Percentiles rank a stretch among this genome's conserved stretches.
Conservation (phyloP, 2,888 invertebrate species). For the Eumacrocentrus americanus region DNA sequence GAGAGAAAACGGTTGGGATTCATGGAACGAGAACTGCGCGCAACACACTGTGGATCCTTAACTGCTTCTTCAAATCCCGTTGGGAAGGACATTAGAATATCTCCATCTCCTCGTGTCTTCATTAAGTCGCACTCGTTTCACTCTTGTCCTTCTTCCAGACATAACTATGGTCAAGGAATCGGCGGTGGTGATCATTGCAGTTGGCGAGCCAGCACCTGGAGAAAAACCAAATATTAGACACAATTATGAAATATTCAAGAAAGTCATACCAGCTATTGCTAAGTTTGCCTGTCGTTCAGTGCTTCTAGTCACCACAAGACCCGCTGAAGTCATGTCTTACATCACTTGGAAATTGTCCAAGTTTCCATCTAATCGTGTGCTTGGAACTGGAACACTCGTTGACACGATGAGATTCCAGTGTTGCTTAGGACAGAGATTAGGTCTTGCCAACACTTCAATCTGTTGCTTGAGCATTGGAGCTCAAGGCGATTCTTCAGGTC, state of each 20-base stretch:
- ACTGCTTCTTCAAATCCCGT: constrained; percentile 31
- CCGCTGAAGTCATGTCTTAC: constrained; percentile 66
- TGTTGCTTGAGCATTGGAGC: constrained; percentile 67
- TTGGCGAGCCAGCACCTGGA: constrained; percentile 38
- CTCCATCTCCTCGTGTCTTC: constrained; percentile 28
- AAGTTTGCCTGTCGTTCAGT: constrained; percentile 49
- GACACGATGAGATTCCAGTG: constrained; percentile 67
- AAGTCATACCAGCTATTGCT: constrained; percentile 47
- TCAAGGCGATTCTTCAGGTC: constrained; percentile 64
- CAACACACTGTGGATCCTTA: constrained; percentile 12
- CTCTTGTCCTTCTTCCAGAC: constrained; percentile 36
- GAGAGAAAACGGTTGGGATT: constrained; percentile 17
- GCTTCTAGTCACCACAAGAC: constrained; percentile 49
- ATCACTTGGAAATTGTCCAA: constrained; percentile 68
- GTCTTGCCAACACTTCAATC: constrained; percentile 63
- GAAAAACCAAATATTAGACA: constrained; percentile 43
- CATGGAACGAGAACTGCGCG: constrained; percentile 11
- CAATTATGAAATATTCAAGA: constrained; percentile 47
- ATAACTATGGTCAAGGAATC: constrained; percentile 50
- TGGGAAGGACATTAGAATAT: constrained; percentile 30
- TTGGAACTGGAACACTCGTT: constrained; percentile 67
- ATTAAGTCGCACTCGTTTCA: constrained; percentile 26
- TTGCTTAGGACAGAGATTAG: constrained; percentile 63
- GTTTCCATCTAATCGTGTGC: constrained; percentile 65
- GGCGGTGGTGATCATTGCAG: constrained; percentile 49